Conservation (phyloP, 1,140 invertebrate species). For the Phthorimaea operculella region DNA sequence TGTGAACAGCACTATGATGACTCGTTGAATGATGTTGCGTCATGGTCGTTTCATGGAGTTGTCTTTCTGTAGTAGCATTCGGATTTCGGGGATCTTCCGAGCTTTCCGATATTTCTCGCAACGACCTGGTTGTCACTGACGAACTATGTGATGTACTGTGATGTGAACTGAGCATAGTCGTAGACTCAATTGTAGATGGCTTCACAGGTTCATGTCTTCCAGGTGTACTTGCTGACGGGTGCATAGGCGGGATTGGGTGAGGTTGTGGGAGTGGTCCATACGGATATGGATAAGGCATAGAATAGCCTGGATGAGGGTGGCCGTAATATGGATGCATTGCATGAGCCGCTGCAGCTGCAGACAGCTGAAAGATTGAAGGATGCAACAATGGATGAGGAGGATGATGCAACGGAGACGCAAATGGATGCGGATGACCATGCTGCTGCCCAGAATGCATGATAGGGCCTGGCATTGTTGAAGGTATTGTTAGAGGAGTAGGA, state of each 20-base stretch:
- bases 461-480: constrained; percentile 75
- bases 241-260: constrained; percentile 78
- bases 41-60: constrained; percentile 71
- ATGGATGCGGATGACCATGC: constrained; percentile 69
- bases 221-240: constrained; percentile 66
- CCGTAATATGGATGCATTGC: constrained; percentile 76
- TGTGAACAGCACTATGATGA: constrained; percentile 73
- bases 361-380: constrained; percentile 71
- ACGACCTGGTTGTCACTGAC: constrained; percentile 69
- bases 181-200: constrained; percentile 71
- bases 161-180: constrained; percentile 76
- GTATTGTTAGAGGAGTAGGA: constrained; percentile 70
- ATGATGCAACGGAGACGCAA: constrained; percentile 68
- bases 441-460: constrained; percentile 77
- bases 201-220: constrained; percentile 62
- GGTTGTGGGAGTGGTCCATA: constrained; percentile 77
- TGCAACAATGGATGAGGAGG: constrained; percentile 75
- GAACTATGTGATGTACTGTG: constrained; percentile 70
- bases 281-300: constrained; percentile 75
- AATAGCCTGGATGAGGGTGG: constrained; percentile 76
- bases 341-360: constrained; percentile 68
- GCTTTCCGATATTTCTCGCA: constrained; percentile 70
- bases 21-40: constrained; percentile 73
- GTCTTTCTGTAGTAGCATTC: constrained; percentile 62
- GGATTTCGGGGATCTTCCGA: constrained; percentile 62